Evolutionary conservation across 2,113 vertebrate species (phyloP).

Genomic region (Phrynosoma platyrhinos): DNA sequence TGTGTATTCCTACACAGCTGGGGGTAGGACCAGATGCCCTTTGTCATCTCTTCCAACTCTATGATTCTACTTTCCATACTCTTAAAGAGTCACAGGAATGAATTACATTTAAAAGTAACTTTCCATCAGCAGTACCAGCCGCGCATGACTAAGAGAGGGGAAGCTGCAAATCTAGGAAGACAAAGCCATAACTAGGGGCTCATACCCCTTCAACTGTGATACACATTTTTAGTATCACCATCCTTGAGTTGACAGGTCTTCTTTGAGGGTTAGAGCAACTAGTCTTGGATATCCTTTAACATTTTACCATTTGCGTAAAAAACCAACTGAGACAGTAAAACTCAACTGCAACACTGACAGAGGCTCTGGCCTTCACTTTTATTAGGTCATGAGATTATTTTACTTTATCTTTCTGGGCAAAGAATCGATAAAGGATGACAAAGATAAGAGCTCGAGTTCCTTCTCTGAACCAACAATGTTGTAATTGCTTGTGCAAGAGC

Average conservation of each 20-base stretch:
- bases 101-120: no score
- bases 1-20: no score
- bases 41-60: no score
- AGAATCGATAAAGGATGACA: not conserved
- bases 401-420: not conserved
- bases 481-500: not conserved
- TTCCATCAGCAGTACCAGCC: no score
- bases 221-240: not conserved
- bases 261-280: not conserved
- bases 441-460: not conserved
- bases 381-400: slow-evolving; percentile 9
- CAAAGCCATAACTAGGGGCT: not conserved
- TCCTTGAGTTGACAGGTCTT: not conserved
- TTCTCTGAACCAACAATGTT: not conserved
- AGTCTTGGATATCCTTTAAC: not conserved
- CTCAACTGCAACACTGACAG: not conserved
- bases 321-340: not conserved
- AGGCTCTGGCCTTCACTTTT: not conserved
- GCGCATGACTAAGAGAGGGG: not conserved
- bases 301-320: not conserved
- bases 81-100: no score
- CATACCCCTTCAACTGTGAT: not conserved
- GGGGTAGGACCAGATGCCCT: no score
- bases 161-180: not conserved
- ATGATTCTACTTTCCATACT: no score